These are phyloP conservation scores for Himalopsyche tibetana DNA, from an alignment of 2,888 invertebrate genomes.

Conservation along the genomic window DNA sequence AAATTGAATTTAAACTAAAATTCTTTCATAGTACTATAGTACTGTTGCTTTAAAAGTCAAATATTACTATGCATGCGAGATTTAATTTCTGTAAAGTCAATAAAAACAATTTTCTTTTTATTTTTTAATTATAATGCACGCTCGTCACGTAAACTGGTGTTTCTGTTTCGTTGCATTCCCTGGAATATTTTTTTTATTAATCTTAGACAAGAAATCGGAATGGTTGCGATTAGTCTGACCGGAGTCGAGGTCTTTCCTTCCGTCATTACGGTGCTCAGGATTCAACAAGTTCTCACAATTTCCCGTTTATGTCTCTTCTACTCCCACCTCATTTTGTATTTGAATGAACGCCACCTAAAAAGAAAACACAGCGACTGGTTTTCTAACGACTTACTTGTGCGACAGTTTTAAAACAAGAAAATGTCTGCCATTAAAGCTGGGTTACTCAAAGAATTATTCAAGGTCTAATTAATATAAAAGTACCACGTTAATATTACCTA, in stretches of 20 bases:
- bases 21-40: too few species aligned
- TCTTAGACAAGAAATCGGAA: constrained; percentile 23
- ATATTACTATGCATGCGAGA: too few species aligned
- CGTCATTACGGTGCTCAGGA: constrained; percentile 53
- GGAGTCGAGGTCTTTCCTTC: constrained; percentile 56
- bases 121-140: neutral
- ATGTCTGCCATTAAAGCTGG: neutral
- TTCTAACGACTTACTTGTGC: neutral
- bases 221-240: constrained; percentile 52
- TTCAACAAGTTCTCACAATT: constrained; percentile 58
- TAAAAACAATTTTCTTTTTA: neutral
- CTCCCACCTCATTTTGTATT: constrained; percentile 59
- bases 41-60: too few species aligned
- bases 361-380: constrained; percentile 19
- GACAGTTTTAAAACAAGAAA: neutral
- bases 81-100: neutral
- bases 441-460: neutral
- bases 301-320: constrained; percentile 49
- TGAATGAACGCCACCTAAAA: constrained; percentile 53
- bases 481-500: too few species aligned
- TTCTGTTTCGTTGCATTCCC: neutral
- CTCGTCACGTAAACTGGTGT: neutral
- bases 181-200: constrained; percentile 40
- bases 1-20: too few species aligned
- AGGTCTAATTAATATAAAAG: too few species aligned